Evolutionary conservation across 2,113 vertebrate species (phyloP).

Genomic region (Passer domesticus): DNA sequence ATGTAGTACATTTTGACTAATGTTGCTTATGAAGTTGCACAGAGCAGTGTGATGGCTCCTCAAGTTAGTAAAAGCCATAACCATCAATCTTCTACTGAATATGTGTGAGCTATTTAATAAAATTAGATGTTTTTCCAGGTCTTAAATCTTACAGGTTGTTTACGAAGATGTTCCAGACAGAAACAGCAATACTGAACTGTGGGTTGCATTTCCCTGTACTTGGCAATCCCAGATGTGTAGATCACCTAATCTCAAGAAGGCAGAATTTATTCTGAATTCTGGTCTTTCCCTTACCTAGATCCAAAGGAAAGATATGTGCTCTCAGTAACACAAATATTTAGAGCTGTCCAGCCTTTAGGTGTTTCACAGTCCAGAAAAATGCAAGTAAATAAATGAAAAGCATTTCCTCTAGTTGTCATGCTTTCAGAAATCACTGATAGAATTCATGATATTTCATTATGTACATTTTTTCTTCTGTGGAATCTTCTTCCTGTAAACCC

Average conservation of each 20-base stretch:
- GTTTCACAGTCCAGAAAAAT: not conserved
- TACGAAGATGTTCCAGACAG: not conserved
- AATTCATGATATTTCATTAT: not conserved
- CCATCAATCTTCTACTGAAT: not conserved
- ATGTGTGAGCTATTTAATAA: not conserved
- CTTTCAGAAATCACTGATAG: not conserved
- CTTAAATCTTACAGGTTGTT: not conserved
- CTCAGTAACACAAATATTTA: not conserved
- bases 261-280: not conserved
- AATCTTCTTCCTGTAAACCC: not conserved
- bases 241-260: not conserved
- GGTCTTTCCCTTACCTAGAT: not conserved
- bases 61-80: not conserved
- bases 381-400: not conserved
- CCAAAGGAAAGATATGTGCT: not conserved
- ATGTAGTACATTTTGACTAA: not conserved
- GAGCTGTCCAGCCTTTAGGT: not conserved
- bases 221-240: not conserved
- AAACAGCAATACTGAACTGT: not conserved
- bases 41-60: not conserved
- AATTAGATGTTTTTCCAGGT: not conserved
- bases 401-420: not conserved
- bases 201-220: not conserved
- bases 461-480: not conserved
- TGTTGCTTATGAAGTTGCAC: not conserved